Base-by-base conservation (phyloP, 2,113 vertebrate species). In the Piaya cayana region DNA sequence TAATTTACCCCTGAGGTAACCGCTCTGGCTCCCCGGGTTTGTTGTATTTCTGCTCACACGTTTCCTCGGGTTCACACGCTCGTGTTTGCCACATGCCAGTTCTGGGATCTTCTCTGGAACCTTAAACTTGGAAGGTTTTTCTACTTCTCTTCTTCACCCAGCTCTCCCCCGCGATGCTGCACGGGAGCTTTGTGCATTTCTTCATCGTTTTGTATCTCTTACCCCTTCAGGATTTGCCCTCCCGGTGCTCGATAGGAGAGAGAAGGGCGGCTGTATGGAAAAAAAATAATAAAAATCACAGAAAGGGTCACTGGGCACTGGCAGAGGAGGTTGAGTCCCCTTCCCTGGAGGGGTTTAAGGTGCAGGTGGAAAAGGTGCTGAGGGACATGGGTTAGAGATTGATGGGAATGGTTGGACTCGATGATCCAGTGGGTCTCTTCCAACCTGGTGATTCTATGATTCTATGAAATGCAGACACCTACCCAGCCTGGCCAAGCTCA, bases 391-490 rank as follows among this genome's bases (percentile, higher is more conserved):
- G n/a, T n/a, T n/a, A n/a, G n/a, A n/a, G n/a, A n/a, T n/a, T n/a
- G n/a, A n/a, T n/a, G n/a, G n/a, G n/a, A n/a, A n/a, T n/a, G n/a
- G n/a, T n/a, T n/a, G n/a, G n/a, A n/a, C n/a, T n/a, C n/a, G n/a
- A n/a, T n/a, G n/a, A n/a, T n/a, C n/a, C n/a, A n/a, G n/a, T n/a
- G n/a, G n/a, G n/a, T n/a, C n/a, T n/a, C n/a, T n/a, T n/a, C n/a
- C n/a, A n/a, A n/a, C n/a, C n/a, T n/a, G n/a, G n/a, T n/a, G n/a
- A n/a, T n/a, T n/a, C n/a, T n/a, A n/a, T n/a, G n/a, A n/a, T n/a
- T n/a, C n/a, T n/a, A n/a, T n/a, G n/a, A n/a, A 30, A 12, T 3
- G 12, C 1, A 58, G 56, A 9, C 9, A 0, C 4, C 0, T 2
- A 3, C 5, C 50, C 50, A 5, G 34, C 6, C 36, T 12, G 19